These are phyloP conservation scores for Chrysolina americana DNA, from an alignment of 2,888 invertebrate genomes.

Conservation along the genomic window DNA sequence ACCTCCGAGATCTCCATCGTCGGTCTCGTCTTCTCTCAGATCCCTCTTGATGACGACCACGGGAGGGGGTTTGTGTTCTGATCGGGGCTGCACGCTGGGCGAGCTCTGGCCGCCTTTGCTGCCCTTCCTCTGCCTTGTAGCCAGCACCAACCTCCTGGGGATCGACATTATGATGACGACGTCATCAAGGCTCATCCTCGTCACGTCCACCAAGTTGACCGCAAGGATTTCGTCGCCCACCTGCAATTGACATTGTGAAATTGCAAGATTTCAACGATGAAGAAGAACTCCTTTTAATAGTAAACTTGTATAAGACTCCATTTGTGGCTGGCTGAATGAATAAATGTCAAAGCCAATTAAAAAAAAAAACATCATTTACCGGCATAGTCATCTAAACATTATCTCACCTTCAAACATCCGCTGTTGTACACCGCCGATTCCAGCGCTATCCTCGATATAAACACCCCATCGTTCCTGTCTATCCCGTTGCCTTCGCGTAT, in stretches of 20 bases:
- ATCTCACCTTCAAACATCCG: slow-evolving; percentile 87
- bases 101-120: slow-evolving; percentile 70
- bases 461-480: slow-evolving; percentile 95
- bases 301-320: too few species aligned
- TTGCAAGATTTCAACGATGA: too few species aligned
- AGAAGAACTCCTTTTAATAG: too few species aligned
- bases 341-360: too few species aligned
- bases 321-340: too few species aligned
- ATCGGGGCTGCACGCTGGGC: slow-evolving; percentile 76
- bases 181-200: slow-evolving; percentile 98
- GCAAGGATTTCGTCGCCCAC: slow-evolving; percentile 99
- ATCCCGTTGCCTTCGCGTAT: slow-evolving; percentile 99
- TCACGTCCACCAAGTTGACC: slow-evolving; percentile 97
- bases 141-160: slow-evolving; percentile 93
- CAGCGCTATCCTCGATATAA: slow-evolving; percentile 96
- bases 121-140: slow-evolving; percentile 89
- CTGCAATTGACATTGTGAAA: slow-evolving; percentile 70
- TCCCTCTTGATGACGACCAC: slow-evolving; percentile 93
- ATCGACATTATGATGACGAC: slow-evolving; percentile 99
- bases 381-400: too few species aligned
- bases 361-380: too few species aligned
- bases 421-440: slow-evolving; percentile 98
- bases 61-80: slow-evolving; percentile 90
- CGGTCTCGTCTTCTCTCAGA: slow-evolving; percentile 85
- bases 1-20: slow-evolving; percentile 74